Base-by-base conservation (phyloP, 2,113 vertebrate genomes). In the Rhipidura dahli region DNA sequence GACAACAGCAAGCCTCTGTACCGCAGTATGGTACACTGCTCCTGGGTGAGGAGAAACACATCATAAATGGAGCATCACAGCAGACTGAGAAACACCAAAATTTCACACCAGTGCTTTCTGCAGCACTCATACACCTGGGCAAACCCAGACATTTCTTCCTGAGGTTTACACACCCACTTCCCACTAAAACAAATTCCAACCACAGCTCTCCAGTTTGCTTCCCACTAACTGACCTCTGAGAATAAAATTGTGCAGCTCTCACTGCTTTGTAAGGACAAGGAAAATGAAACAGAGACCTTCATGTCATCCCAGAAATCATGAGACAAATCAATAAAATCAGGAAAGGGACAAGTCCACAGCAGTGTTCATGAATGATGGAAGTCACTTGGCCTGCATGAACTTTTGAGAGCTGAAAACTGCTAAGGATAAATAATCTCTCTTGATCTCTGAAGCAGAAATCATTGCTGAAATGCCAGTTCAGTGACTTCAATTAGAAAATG, bases 361-460 rank as follows among this genome's bases (percentile, higher is more conserved):
- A 3, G 37, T 75, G 33, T 33, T 71, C 69, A 47, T 0, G 30
- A 59, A 39, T 78, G 68, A 89, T 84, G 86, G 44, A 82, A 96
- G 69, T 89, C 72, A 68, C 66, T 82, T 72, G 81, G 81, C 73
- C 95, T 69, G 49, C 61, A 27, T 91, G 83, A 95, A 93, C 89
- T 95, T 92, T 20, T 60, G 77, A 91, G 53, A 89, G 61, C 72
- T 87, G 49, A 92, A 87, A 81, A 82, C 73, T 87, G 83, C 87
- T 82, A 84, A 79, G 89, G 72, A 93, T 73, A 83, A 90, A 92
- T 60, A 93, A 95, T 84, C 69, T 45, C 83, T 76, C 87, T 95
- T 96, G 94, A 95, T 96, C 95, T 91, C 65, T 85, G 87, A 95
- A 87, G 83, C 91, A 96, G 94, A 94, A 96, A 93, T 85, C 44